Percentiles rank a stretch among this genome's conserved stretches.
phyloP scores from a whole-genome alignment of 2,113 vertebrate genomes.

The Calyptomena viridis region DNA sequence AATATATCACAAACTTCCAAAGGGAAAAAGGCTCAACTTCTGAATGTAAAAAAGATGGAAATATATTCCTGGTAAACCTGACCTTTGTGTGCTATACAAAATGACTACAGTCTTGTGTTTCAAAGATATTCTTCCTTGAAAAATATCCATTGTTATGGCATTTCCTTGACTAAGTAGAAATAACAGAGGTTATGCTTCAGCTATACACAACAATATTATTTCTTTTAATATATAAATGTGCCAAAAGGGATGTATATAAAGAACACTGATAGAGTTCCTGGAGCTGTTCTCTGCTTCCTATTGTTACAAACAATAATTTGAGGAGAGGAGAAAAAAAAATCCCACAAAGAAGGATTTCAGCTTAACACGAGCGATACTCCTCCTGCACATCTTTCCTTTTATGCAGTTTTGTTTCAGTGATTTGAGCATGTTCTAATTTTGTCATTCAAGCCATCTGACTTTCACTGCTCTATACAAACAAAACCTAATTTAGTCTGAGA shows the following conservation, averaged over 20 bases:
- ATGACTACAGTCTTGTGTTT: conserved; percentile 5
- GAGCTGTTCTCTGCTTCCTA: conserved; percentile 38
- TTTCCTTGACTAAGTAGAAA: conserved; percentile 56
- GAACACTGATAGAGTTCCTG: conserved; percentile 15
- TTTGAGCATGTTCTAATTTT: conserved; percentile 86
- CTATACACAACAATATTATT: conserved; percentile 47
- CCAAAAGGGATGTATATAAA: conserved; percentile 43
- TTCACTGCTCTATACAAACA: conserved; percentile 90
- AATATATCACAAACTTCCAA: conserved; percentile 13
- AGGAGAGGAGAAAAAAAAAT: conserved; percentile 48
- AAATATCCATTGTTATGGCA: conserved; percentile 36
- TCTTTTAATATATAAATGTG: conserved; percentile 65
- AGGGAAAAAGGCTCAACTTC: neutral
- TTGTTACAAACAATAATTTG: conserved; percentile 52
- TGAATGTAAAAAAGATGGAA: conserved; percentile 40
- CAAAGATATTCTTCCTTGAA: conserved; percentile 37
- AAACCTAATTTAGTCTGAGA: conserved; percentile 95
- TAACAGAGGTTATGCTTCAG: conserved; percentile 42
- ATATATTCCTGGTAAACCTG: conserved; percentile 29
- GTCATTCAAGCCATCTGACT: conserved; percentile 98
- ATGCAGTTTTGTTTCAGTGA: conserved; percentile 79
- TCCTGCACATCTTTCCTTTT: conserved; percentile 69
- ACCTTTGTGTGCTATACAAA: neutral
- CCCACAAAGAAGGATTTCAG: conserved; percentile 66
- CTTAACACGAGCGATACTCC: conserved; percentile 59